Evolutionary conservation across 37 sponge, comb jelly and placozoan species (phyloP).

Genomic region (Bolinopsis microptera): DNA sequence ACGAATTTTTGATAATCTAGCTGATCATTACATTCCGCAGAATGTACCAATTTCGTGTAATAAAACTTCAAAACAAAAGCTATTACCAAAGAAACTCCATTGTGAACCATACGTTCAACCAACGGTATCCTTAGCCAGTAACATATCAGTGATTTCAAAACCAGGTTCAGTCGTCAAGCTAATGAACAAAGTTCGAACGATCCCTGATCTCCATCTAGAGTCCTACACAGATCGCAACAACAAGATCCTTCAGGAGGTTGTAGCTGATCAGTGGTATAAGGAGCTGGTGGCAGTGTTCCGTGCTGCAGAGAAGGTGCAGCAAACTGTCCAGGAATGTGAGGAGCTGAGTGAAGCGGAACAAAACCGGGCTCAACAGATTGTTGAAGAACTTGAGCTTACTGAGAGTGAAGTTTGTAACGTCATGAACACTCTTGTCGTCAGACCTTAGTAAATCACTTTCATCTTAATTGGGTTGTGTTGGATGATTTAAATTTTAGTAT

Average conservation of each 20-base stretch:
- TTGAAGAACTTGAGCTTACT: slow-evolving; percentile 14
- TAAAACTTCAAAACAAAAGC: background rate
- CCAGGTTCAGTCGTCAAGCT: background rate
- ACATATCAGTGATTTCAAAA: slow-evolving; percentile 23
- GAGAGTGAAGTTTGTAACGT: slow-evolving; percentile 28
- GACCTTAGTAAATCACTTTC: background rate
- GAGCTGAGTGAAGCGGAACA: background rate
- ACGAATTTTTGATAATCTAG: slow-evolving; percentile 30
- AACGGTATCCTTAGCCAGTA: background rate
- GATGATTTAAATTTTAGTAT: too few species aligned
- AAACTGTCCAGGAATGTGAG: slow-evolving; percentile 38
- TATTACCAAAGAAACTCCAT: background rate
- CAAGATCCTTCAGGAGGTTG: slow-evolving; percentile 32
- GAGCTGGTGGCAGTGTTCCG: slow-evolving; percentile 50
- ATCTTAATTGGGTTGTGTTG: too few species aligned
- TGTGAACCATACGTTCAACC: background rate
- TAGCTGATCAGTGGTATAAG: slow-evolving; percentile 57
- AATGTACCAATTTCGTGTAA: background rate
- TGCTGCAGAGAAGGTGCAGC: slow-evolving; percentile 54
- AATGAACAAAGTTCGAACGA: background rate
- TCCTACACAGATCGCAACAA: background rate
- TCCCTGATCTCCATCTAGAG: background rate
- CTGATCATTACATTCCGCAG: slow-evolving; percentile 41
- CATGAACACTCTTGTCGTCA: slow-evolving; percentile 30
- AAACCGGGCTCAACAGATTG: slow-evolving; percentile 9